A percentile compares a stretch with the other conserved stretches of the same genome.
These are phyloP conservation scores for Pardalotus punctatus DNA, from an alignment of 2,113 vertebrate genomes.

Conservation along the genomic window DNA sequence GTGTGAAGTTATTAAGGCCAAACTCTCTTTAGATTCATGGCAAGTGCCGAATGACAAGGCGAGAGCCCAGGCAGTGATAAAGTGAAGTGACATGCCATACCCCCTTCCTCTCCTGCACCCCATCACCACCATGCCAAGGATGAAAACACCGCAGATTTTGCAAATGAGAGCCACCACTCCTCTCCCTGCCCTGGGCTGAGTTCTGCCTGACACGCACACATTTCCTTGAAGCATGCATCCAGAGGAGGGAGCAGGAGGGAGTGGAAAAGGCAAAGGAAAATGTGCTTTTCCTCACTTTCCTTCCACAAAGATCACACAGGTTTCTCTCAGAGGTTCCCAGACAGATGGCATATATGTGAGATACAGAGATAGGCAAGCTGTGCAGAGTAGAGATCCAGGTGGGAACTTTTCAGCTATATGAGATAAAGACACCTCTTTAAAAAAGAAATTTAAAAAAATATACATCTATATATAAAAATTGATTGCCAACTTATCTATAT, in stretches of 20 bases:
- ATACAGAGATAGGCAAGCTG: background rate
- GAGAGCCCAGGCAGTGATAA: constrained; percentile 58
- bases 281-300: background rate
- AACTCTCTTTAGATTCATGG: constrained; percentile 65
- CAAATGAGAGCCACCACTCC: constrained; percentile 27
- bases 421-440: background rate
- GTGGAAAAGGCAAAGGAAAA: background rate
- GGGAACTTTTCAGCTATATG: background rate
- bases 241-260: background rate
- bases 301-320: background rate
- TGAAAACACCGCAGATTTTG: constrained; percentile 21
- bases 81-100: constrained; percentile 52
- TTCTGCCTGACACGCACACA: background rate
- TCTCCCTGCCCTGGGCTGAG: background rate
- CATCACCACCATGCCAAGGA: constrained; percentile 8
- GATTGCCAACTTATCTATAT: background rate
- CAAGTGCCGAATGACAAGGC: constrained; percentile 54
- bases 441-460: background rate
- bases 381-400: background rate
- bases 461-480: background rate
- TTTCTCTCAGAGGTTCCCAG: background rate
- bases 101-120: constrained; percentile 13
- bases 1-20: constrained; percentile 71
- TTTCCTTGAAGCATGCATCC: background rate
- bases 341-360: background rate